Evolutionary conservation across 2,888 invertebrate species (phyloP), one percentile per base, ranked within the genome.

Genomic region (Tribolium freemani): DNA sequence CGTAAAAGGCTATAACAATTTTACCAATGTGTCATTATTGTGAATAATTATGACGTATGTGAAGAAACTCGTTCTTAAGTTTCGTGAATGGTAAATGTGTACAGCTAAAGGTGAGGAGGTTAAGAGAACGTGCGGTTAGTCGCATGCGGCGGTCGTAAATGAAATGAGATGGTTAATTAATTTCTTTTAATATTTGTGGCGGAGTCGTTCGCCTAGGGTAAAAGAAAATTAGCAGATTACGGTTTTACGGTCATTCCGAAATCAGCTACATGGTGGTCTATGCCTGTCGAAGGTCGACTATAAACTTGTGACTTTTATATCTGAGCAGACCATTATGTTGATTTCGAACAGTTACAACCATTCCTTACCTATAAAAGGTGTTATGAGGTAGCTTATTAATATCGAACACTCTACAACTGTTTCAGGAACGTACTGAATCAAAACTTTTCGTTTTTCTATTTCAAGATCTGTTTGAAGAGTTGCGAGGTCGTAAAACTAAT

Each of bases 351-450:
- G 38, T 61, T 67, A 60, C 57, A 60, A 38, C 63, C 45, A 56
- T 71, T 63, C 66, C 64, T 8, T 63, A 53, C 57, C 73, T 68
- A 73, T 73, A 73, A 75, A 71, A 72, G 70, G 74, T 70, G 74
- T 70, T 72, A 72, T 74, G 56, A 66, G 63, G 75, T 69, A 61
- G 71, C 71, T 72, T 71, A 75, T 75, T 72, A 74, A 72, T 45
- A 51, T 13, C 60, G 45, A 61, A 64, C 45, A 48, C 31, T 57
- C 48, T 16, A 16, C 16, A 16, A 16, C 26, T 26, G 26, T 26
- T 26, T 26, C 26, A 26, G 26, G 5, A 26, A 5, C 26, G 26
- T 26, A 5, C 1, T 26, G 1, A 26, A 26, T 26, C 26, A 26
- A 26, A 26, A 3, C 5, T 26, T 26, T 26, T 26, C 26, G 26